These are phyloP conservation scores for Anneissia japonica DNA, from an alignment of 35 echinoderm and acorn worm genomes.

Conservation along the genomic window DNA sequence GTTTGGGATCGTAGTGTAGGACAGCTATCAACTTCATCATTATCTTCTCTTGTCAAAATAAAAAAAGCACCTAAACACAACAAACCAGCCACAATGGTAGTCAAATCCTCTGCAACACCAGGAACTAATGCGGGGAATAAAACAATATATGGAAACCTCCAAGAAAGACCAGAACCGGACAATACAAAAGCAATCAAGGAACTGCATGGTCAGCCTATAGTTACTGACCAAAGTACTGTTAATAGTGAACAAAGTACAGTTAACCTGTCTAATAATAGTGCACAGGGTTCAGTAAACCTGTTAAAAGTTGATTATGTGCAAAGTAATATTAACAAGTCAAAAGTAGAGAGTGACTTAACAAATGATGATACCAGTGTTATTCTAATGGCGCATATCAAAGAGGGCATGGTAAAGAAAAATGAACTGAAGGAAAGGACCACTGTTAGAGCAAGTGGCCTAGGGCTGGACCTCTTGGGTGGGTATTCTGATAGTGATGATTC, in stretches of 20 bases:
- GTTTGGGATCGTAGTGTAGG: background rate
- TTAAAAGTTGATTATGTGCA: background rate
- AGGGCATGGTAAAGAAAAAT: conserved; percentile 51
- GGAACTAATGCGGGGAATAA: background rate
- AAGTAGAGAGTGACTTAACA: background rate
- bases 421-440: no score
- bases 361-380: background rate
- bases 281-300: background rate
- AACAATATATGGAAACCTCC: background rate
- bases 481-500: background rate
- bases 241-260: background rate
- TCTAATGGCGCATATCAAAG: conserved; percentile 41
- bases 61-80: conserved; percentile 21
- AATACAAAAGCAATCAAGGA: background rate
- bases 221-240: background rate
- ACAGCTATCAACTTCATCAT: conserved; percentile 18
- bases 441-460: background rate
- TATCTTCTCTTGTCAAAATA: conserved; percentile 40
- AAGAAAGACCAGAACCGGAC: background rate
- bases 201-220: background rate
- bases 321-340: background rate
- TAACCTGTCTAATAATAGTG: background rate
- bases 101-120: background rate
- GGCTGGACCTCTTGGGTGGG: background rate
- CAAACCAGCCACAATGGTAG: background rate